Evolutionary conservation across 2,888 invertebrate species (phyloP).

Genomic region (Dendrolimus pini): DNA sequence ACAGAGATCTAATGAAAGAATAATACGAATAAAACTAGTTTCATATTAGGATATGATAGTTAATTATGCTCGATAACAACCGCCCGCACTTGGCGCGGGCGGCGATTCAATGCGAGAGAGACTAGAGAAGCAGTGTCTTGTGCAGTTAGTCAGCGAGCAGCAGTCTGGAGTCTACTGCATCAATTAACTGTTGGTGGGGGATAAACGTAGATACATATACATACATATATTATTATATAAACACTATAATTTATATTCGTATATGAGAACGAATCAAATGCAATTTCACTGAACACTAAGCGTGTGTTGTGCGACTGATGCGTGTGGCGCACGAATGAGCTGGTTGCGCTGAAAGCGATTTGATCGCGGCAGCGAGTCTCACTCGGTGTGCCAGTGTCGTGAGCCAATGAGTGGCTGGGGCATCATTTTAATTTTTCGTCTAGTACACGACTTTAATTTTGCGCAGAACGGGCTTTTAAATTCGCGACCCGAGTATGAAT

Average conservation of each 20-base stretch:
- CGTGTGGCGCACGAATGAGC: background rate
- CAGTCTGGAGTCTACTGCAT: slow-evolving; percentile 69
- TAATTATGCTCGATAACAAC: slow-evolving; percentile 72
- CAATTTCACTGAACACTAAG: slow-evolving; percentile 37
- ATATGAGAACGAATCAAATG: slow-evolving; percentile 42
- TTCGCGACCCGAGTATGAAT: too few relatives aligned
- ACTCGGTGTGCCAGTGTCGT: too few relatives aligned
- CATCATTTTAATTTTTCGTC: too few relatives aligned
- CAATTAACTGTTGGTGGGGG: slow-evolving; percentile 69
- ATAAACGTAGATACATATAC: slow-evolving; percentile 46
- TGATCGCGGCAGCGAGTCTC: background rate
- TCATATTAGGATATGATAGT: slow-evolving; percentile 68
- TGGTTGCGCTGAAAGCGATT: slow-evolving; percentile 24
- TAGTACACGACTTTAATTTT: too few relatives aligned
- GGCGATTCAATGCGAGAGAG: slow-evolving; percentile 67
- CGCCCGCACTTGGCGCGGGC: slow-evolving; percentile 52
- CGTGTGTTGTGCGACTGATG: slow-evolving; percentile 5
- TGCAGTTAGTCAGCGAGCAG: slow-evolving; percentile 58
- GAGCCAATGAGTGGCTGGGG: too few relatives aligned
- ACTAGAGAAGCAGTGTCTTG: slow-evolving; percentile 71
- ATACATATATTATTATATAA: slow-evolving; percentile 26
- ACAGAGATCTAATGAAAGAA: slow-evolving; percentile 76
- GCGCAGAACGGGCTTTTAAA: too few relatives aligned
- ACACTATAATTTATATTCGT: slow-evolving; percentile 32
- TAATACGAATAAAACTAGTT: slow-evolving; percentile 73